These are phyloP conservation scores for Heteractis magnifica DNA, from an alignment of 92 coral and sea anemone species.

Conservation along the genomic window DNA sequence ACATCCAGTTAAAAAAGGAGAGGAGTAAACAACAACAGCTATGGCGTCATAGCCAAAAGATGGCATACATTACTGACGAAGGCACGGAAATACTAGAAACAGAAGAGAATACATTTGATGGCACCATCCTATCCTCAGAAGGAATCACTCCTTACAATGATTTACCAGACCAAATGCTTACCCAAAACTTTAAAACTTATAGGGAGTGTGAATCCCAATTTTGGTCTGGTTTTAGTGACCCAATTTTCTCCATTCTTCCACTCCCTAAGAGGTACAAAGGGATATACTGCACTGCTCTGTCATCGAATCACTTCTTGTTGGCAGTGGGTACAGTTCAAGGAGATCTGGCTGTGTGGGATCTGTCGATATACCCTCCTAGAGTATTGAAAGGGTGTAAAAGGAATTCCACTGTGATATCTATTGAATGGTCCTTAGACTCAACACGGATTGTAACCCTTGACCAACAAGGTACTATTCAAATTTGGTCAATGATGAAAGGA, in stretches of 20 bases:
- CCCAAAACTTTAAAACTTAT: conserved; percentile 50
- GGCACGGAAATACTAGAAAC: conserved; percentile 13
- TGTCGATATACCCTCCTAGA: conserved; percentile 67
- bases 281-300: conserved; percentile 60
- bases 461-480: conserved; percentile 53
- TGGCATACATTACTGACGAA: conserved; percentile 31
- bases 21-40: conserved; percentile 33
- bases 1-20: conserved; percentile 62
- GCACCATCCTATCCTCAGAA: conserved; percentile 63
- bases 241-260: conserved; percentile 50
- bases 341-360: conserved; percentile 76
- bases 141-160: conserved; percentile 54
- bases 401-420: conserved; percentile 36
- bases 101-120: conserved; percentile 67
- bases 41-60: conserved; percentile 67
- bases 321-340: conserved; percentile 82
- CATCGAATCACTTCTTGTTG: conserved; percentile 60
- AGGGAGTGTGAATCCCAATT: conserved; percentile 65
- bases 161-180: conserved; percentile 48
- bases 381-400: conserved; percentile 67
- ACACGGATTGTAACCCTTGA: conserved; percentile 58
- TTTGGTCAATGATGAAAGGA: conserved; percentile 69
- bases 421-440: conserved; percentile 67
- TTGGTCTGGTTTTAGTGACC: conserved; percentile 56
- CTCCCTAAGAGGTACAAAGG: conserved; percentile 73